Conservation (phyloP, 1,140 invertebrate genomes). For the Spodoptera frugiperda region DNA sequence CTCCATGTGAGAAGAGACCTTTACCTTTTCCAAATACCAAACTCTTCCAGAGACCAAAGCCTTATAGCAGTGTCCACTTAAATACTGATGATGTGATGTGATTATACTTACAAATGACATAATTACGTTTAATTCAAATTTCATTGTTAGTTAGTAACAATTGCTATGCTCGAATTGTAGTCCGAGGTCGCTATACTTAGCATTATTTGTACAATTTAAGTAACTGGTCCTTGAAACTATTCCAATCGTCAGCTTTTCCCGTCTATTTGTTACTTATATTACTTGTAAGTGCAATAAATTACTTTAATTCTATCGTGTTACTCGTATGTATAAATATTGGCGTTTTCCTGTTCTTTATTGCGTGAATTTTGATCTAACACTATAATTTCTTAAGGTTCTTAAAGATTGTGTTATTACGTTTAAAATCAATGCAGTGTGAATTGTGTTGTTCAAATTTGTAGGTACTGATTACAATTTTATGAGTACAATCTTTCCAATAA, state of each 20-base stretch:
- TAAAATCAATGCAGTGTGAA: too few species aligned
- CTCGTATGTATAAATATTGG: neutral
- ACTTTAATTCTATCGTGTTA: neutral
- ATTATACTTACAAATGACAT: too few species aligned
- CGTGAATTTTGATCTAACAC: neutral
- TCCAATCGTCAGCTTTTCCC: constrained; percentile 8
- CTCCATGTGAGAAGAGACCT: too few species aligned
- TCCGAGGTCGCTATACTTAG: constrained; percentile 1
- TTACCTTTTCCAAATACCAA: too few species aligned
- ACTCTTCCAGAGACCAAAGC: too few species aligned
- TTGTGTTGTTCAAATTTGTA: too few species aligned
- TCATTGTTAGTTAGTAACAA: neutral
- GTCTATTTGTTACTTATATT: neutral
- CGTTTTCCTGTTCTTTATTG: neutral
- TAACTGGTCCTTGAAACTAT: constrained; percentile 20
- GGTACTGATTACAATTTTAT: too few species aligned
- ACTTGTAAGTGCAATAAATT: constrained; percentile 10
- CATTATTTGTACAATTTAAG: constrained; percentile 31
- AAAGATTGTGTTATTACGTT: too few species aligned
- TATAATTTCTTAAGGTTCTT: neutral
- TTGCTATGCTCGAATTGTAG: constrained; percentile 21
- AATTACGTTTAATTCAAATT: too few species aligned
- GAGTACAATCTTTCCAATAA: too few species aligned
- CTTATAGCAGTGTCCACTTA: too few species aligned
- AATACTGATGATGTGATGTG: too few species aligned